Evolutionary conservation across 2,113 vertebrate species (phyloP).

Genomic region (Recurvirostra avosetta): DNA sequence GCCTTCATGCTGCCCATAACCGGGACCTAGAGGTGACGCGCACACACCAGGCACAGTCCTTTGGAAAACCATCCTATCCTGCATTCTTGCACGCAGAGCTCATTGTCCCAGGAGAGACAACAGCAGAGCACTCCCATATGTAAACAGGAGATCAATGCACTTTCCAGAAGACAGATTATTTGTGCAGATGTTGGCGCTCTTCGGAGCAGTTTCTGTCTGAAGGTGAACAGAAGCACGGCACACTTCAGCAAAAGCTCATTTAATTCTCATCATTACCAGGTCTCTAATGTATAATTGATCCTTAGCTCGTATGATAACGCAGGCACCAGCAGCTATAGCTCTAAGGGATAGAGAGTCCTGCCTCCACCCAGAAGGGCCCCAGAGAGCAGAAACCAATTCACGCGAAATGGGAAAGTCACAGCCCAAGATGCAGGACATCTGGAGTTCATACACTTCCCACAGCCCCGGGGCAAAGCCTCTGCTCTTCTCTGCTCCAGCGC

Average conservation of each 20-base stretch:
- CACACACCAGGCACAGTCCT: rapidly evolving
- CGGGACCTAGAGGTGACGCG: rapidly evolving
- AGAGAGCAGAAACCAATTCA: neutral
- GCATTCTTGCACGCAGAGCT: neutral
- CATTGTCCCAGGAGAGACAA: neutral
- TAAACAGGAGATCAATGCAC: neutral
- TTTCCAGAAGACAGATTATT: constrained; percentile 59
- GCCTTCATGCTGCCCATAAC: rapidly evolving
- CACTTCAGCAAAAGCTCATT: constrained; percentile 65
- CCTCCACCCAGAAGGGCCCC: neutral
- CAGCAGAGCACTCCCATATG: neutral
- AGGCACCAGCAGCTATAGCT: neutral
- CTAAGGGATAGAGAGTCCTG: neutral
- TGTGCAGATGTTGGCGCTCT: constrained; percentile 70
- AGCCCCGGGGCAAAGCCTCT: neutral
- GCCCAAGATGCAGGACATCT: neutral
- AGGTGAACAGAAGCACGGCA: constrained; percentile 39
- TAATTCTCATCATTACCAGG: constrained; percentile 68
- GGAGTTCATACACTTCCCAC: neutral
- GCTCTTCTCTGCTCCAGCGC: neutral
- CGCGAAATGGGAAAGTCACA: neutral
- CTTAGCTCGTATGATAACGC: constrained; percentile 25
- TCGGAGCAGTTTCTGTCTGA: constrained; percentile 45
- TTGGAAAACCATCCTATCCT: neutral
- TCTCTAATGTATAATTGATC: constrained; percentile 70